A percentile compares a stretch with the other conserved stretches of the same genome.
These are phyloP conservation scores for Drosophila chauvacae DNA, from an alignment of 1,140 invertebrate species.

Conservation along the genomic window DNA sequence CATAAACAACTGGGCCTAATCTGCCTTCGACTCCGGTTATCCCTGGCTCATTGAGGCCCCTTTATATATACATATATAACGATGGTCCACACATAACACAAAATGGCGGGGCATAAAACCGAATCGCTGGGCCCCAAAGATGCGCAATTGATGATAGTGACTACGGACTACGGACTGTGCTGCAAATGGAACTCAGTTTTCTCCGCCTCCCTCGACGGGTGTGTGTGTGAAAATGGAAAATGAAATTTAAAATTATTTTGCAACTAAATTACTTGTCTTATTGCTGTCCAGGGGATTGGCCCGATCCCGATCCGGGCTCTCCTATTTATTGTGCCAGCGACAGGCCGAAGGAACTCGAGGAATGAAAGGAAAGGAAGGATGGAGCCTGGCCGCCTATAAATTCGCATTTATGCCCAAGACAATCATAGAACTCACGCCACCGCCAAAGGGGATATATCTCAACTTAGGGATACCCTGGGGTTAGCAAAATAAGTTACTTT, in stretches of 20 bases:
- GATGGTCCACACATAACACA: slow-evolving; percentile 55
- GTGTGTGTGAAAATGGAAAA: slow-evolving; percentile 68
- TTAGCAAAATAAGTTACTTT: background rate
- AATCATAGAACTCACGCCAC: slow-evolving; percentile 62
- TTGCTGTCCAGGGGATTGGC: slow-evolving; percentile 76
- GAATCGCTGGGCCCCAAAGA: slow-evolving; percentile 55
- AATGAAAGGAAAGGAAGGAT: slow-evolving; percentile 13
- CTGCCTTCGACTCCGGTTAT: slow-evolving; percentile 22
- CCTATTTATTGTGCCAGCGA: slow-evolving; percentile 65
- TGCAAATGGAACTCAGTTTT: slow-evolving; percentile 17
- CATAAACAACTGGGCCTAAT: slow-evolving; percentile 52
- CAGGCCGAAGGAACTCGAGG: slow-evolving; percentile 3
- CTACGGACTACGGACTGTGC: slow-evolving; percentile 7
- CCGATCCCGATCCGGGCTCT: slow-evolving; percentile 34
- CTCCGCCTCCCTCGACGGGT: background rate
- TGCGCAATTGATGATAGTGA: slow-evolving; percentile 80
- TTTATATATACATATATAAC: slow-evolving; percentile 25
- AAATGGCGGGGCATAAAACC: slow-evolving; percentile 70
- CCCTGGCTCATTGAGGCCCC: slow-evolving; percentile 18
- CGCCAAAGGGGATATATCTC: background rate
- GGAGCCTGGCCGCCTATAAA: slow-evolving; percentile 63
- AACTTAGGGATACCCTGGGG: slow-evolving; percentile 11
- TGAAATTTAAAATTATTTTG: slow-evolving; percentile 83
- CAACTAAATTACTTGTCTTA: slow-evolving; percentile 82
- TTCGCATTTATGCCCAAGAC: slow-evolving; percentile 80